These are phyloP conservation scores for Cheilinus undulatus DNA, from an alignment of 2,113 vertebrate genomes.

Conservation along the genomic window DNA sequence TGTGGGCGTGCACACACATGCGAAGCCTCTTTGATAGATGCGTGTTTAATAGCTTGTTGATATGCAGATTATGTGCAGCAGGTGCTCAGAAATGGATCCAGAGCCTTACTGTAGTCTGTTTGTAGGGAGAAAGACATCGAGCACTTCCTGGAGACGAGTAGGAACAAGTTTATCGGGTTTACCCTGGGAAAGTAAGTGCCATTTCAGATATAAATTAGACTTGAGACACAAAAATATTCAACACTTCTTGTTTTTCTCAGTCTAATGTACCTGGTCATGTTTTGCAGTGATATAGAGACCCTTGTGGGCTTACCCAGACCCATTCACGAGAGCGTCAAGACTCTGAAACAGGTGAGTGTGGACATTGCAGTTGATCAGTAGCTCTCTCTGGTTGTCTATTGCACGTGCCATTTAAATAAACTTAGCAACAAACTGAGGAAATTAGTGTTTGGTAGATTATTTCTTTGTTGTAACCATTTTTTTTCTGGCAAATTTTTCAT, in stretches of 20 bases:
- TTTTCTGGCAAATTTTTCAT: too few species aligned
- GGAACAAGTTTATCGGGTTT: conserved; percentile 98
- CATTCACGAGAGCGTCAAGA: conserved; percentile 98
- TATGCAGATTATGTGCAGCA: conserved; percentile 6
- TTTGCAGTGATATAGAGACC: conserved; percentile 92
- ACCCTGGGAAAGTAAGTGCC: conserved; percentile 93
- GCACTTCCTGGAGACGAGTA: conserved; percentile 95
- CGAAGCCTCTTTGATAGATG: background rate
- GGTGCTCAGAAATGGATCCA: background rate
- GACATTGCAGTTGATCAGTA: background rate
- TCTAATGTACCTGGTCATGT: background rate
- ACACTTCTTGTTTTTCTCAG: background rate
- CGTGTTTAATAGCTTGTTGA: background rate
- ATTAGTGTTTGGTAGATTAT: too few species aligned
- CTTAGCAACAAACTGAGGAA: too few species aligned
- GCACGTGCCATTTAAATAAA: too few species aligned
- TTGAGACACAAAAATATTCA: too few species aligned
- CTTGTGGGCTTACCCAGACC: conserved; percentile 94
- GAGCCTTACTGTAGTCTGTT: conserved; percentile 28
- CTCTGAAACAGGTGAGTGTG: conserved; percentile 91
- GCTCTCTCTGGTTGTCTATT: too few species aligned
- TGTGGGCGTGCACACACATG: conserved; percentile 6
- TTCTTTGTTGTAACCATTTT: too few species aligned
- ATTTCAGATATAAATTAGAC: too few species aligned
- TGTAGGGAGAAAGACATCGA: conserved; percentile 97